phyloP scores from a whole-genome alignment of 2,888 invertebrate species.

The Diarsia mendica region DNA sequence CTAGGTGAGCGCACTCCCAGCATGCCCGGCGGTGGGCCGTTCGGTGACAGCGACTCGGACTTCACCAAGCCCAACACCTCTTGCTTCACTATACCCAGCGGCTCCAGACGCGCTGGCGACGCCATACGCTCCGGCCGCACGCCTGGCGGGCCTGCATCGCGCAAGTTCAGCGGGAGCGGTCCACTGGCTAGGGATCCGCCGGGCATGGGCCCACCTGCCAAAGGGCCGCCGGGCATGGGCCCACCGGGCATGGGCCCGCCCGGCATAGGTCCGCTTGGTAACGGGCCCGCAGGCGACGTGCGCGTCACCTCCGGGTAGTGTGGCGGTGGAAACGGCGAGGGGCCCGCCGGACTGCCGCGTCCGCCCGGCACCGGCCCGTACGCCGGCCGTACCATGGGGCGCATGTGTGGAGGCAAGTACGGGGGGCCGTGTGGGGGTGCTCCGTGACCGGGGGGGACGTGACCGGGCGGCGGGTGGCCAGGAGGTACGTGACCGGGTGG shows the following conservation, averaged over 20 bases:
- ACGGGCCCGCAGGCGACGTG: constrained; percentile 45
- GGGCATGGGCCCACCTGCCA: neutral
- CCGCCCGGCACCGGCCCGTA: constrained; percentile 76
- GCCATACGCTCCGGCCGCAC: constrained; percentile 18
- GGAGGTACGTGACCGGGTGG: neutral
- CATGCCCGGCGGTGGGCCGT: neutral
- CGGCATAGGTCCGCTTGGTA: neutral
- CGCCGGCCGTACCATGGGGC: constrained; percentile 70
- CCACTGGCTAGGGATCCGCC: constrained; percentile 3
- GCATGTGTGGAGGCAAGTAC: constrained; percentile 59
- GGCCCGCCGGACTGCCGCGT: constrained; percentile 33
- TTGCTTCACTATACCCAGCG: constrained; percentile 53
- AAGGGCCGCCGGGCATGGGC: neutral
- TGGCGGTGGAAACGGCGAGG: constrained; percentile 45
- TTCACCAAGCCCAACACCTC: constrained; percentile 39
- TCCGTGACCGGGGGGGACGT: constrained; percentile 36
- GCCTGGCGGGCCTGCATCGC: constrained; percentile 6
- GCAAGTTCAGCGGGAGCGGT: constrained; percentile 34
- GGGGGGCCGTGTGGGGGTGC: constrained; percentile 27
- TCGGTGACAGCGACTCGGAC: constrained; percentile 71
- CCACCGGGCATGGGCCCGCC: neutral
- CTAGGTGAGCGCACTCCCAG: neutral
- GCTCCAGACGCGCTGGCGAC: constrained; percentile 43
- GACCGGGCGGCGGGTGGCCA: constrained; percentile 45
- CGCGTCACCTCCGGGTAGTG: constrained; percentile 55